Conservation (phyloP, 2,888 invertebrate species). For the Catonia carolina region DNA sequence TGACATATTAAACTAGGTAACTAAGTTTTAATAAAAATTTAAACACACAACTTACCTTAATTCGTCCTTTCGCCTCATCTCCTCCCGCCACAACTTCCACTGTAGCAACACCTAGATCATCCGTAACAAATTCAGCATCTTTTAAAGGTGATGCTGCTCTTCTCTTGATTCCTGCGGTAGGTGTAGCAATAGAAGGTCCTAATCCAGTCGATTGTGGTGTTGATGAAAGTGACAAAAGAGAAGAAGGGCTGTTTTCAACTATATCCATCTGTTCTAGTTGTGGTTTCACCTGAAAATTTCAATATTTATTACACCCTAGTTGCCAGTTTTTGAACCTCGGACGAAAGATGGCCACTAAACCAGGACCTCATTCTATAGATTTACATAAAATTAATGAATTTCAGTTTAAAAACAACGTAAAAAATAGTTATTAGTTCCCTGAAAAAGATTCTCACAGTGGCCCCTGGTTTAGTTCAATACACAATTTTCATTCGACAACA, state of each 20-base stretch:
- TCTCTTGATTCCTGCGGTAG: conserved; percentile 16
- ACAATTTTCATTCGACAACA: too few relatives aligned
- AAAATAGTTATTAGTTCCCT: too few relatives aligned
- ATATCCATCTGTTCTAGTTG: neutral
- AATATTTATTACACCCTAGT: too few relatives aligned
- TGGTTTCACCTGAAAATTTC: conserved; percentile 1
- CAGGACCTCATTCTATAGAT: neutral
- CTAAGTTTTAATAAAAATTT: too few relatives aligned
- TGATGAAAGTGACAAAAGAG: neutral
- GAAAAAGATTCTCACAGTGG: too few relatives aligned
- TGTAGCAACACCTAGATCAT: conserved; percentile 42
- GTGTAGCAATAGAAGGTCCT: neutral
- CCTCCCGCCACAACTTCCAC: conserved; percentile 43
- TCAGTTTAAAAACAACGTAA: too few relatives aligned
- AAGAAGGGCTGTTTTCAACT: neutral
- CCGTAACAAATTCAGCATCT: conserved; percentile 38
- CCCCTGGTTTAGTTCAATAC: too few relatives aligned
- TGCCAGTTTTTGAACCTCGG: too few relatives aligned
- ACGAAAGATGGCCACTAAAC: neutral
- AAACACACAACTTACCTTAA: conserved; percentile 29
- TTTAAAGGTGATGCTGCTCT: conserved; percentile 26
- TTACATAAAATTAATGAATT: too few relatives aligned
- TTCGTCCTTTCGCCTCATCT: conserved; percentile 37
- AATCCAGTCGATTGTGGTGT: neutral
- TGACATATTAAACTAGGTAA: too few relatives aligned